Evolutionary conservation across 2,888 invertebrate genomes (phyloP), one percentile per base, ranked within the genome.

Genomic region (Timandra comae): DNA sequence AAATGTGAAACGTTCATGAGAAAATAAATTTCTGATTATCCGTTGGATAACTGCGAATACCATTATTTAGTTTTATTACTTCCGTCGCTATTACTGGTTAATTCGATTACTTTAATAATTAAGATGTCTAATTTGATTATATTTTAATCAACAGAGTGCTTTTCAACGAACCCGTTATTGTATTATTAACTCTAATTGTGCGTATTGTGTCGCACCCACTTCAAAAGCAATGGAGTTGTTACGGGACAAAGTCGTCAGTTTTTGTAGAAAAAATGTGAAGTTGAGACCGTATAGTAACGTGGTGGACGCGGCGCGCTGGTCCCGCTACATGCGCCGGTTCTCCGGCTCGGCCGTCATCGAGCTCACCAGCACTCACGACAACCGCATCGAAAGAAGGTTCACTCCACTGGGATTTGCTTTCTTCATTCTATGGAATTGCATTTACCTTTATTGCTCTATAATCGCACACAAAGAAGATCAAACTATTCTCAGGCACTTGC

Each of bases 1-100:
- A 74, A 72, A 76, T 80, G 77, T 75, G 70, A 73, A 24, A 71
- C 56, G 69, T 68, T 76, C 65, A 66, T 10, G 60, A 57, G 69
- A 65, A 71, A 77, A 77, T 81, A 79, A 81, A 79, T 63, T 66
- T 63, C 57, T 64, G 64, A 72, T 73, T 80, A 80, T 81, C 77
- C 74, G 53, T 48, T 73, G 80, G 81, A 79, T 82, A 76, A 76
- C 57, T 77, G 73, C 71, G 68, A 80, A 78, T 78, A 80, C 76
- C 74, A 75, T 38, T 30, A 43, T 52, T 61, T 71, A 63, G 74
- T 84, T 78, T 82, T 43, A 78, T 81, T 24, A 11, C 11, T 10
- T 5, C 7, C 22, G 8, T n/a, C n/a, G n/a, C n/a, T 16, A 16
- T 82, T 65, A 36, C 23, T 27, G 16, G 22, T 37, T 27, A 32